Percentiles rank a stretch among this genome's conserved stretches.
Evolutionary conservation across 2,888 invertebrate genomes (phyloP).

Genomic region (Drosophila falleni): DNA sequence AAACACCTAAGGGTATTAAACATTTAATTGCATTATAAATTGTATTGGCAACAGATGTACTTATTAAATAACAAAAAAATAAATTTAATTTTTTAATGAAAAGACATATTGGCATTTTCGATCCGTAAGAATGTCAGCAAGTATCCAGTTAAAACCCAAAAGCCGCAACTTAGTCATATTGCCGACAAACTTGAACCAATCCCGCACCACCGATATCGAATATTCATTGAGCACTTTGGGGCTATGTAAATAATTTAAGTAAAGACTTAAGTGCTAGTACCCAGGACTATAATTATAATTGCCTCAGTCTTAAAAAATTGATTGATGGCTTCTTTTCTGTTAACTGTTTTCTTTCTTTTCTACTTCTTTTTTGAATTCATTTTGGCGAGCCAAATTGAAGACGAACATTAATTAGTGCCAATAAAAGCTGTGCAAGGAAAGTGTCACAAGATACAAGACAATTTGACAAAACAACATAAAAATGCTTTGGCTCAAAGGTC

Average conservation of each 20-base stretch:
- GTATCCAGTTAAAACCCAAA: conserved; percentile 6
- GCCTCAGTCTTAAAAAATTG: conserved; percentile 51
- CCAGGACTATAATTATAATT: conserved; percentile 65
- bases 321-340: conserved; percentile 56
- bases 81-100: not conserved
- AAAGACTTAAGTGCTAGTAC: conserved; percentile 52
- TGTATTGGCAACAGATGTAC: no score
- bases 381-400: conserved; percentile 33
- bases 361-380: conserved; percentile 3
- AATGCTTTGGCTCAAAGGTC: conserved; percentile 55
- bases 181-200: conserved; percentile 14
- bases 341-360: conserved; percentile 7
- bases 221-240: conserved; percentile 43
- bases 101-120: not conserved
- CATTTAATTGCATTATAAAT: no score
- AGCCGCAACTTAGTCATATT: conserved; percentile 41
- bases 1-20: no score
- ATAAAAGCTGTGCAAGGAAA: conserved; percentile 65
- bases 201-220: conserved; percentile 32
- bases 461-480: conserved; percentile 25
- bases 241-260: conserved; percentile 58
- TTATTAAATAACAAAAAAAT: not conserved
- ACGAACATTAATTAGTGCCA: conserved; percentile 68
- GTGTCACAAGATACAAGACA: conserved; percentile 59
- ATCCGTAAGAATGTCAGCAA: not conserved